Evolutionary conservation across 2,113 vertebrate genomes (phyloP).

Genomic region (Cynopterus brachyotis): DNA sequence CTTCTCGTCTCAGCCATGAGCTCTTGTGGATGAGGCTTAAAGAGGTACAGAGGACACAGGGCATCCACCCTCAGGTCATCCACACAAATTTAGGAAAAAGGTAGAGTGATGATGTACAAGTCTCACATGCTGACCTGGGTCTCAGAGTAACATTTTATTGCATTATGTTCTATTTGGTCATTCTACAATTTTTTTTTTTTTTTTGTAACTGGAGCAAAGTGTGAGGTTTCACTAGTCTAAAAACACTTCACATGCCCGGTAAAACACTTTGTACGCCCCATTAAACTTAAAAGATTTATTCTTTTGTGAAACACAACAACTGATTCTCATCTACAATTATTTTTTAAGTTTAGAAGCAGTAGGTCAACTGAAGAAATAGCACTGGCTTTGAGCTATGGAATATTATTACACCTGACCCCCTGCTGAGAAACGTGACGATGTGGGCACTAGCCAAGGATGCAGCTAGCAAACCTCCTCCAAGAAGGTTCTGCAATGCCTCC

Average conservation of each 20-base stretch:
- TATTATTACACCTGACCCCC: background rate
- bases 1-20: background rate
- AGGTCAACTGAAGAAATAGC: background rate
- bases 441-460: too few species aligned
- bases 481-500: constrained; percentile 90
- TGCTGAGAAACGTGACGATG: background rate
- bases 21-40: background rate
- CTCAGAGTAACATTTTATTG: background rate
- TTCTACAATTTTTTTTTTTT: background rate
- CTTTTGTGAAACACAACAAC: background rate
- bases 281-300: background rate
- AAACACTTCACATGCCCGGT: background rate
- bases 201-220: background rate
- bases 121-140: background rate
- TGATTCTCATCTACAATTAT: background rate
- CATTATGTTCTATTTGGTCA: background rate
- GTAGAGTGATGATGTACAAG: background rate
- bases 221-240: background rate
- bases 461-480: constrained; percentile 81
- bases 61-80: background rate
- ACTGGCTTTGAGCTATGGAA: background rate
- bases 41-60: background rate
- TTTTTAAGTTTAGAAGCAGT: background rate
- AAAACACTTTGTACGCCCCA: background rate
- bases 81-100: background rate